phyloP scores from a whole-genome alignment of 2,797 vertebrate genomes.

The Rhabdomys pumilio region DNA sequence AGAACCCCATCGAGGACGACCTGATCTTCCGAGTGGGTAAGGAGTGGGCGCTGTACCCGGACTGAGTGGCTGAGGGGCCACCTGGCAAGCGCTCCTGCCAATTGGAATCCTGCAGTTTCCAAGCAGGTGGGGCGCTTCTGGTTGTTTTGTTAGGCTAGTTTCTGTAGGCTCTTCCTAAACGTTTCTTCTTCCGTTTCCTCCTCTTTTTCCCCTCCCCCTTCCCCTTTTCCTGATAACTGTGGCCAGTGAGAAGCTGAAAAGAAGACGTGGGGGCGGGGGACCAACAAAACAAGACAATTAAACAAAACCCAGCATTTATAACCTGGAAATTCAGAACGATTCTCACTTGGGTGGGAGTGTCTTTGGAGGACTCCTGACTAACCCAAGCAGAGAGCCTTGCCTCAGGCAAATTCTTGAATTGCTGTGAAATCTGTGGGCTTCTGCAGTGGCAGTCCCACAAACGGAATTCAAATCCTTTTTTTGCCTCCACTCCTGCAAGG shows the following conservation, averaged over 20 bases:
- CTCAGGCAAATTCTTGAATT: neutral
- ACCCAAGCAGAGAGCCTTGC: neutral
- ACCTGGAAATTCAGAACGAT: neutral
- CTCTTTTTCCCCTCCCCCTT: accelerated
- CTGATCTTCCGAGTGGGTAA: conserved; percentile 97
- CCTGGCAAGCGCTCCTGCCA: neutral
- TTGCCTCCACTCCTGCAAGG: neutral
- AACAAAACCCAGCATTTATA: neutral
- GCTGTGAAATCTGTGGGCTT: neutral
- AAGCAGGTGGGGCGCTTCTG: neutral
- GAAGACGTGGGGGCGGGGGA: neutral
- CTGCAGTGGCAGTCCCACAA: neutral
- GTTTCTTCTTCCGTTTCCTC: neutral
- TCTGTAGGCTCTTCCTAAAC: neutral
- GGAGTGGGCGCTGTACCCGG: conserved; percentile 30
- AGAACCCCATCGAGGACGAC: conserved; percentile 98
- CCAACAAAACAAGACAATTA: neutral
- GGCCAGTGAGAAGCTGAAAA: neutral
- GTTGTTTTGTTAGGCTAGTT: neutral
- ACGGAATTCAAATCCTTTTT: neutral
- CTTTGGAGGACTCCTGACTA: neutral
- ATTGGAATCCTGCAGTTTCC: neutral
- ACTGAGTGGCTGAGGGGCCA: neutral
- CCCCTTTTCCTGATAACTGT: neutral
- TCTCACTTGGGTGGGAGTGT: neutral